A percentile compares a stretch with the other conserved stretches of the same genome.
These are phyloP conservation scores for Threskiornis aethiopicus DNA, from an alignment of 2,797 vertebrate genomes.

Conservation along the genomic window DNA sequence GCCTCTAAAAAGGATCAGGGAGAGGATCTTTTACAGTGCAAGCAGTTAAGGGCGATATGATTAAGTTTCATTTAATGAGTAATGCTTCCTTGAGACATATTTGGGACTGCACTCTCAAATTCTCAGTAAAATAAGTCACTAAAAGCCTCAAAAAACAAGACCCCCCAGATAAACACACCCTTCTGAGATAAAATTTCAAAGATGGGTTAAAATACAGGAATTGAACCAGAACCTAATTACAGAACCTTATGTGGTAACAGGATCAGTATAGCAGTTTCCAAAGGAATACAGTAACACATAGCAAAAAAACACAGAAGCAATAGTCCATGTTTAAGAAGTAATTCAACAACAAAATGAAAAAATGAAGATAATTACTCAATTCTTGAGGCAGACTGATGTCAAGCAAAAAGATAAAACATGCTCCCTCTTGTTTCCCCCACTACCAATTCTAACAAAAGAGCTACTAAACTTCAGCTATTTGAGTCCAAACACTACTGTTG, in stretches of 20 bases:
- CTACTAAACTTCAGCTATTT: neutral
- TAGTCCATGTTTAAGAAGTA: neutral
- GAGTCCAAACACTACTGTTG: neutral
- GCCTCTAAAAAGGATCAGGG: neutral
- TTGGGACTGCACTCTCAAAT: neutral
- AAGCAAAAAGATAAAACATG: neutral
- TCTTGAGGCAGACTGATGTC: neutral
- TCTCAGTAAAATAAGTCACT: neutral
- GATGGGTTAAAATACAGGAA: neutral
- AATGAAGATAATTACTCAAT: neutral
- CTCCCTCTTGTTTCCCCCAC: neutral
- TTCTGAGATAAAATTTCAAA: neutral
- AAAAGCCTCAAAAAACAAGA: neutral
- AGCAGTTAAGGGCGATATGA: neutral
- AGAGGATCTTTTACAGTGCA: neutral
- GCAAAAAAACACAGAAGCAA: neutral
- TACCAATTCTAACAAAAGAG: neutral
- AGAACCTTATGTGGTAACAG: neutral
- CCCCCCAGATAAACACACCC: fast-evolving
- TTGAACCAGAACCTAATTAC: neutral
- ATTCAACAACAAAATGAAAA: neutral
- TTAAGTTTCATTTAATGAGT: neutral
- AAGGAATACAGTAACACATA: neutral
- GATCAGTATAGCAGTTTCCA: neutral
- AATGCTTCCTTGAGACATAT: neutral